Conservation (phyloP, 92 coral and sea anemone species). For the Montipora capitata region DNA sequence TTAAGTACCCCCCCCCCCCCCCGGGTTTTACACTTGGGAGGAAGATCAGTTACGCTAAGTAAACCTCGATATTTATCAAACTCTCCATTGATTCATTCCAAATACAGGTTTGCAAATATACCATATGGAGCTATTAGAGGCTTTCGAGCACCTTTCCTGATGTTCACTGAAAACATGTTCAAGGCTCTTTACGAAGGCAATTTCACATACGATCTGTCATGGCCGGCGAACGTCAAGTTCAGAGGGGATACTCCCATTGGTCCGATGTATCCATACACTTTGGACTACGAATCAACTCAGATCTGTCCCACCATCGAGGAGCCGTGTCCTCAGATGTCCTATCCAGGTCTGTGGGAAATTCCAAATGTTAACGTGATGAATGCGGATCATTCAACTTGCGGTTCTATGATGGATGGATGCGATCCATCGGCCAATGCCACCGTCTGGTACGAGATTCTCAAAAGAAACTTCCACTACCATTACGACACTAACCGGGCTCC, state of each 20-base stretch:
- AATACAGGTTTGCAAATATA: conserved; percentile 28
- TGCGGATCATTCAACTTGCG: conserved; percentile 79
- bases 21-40: no score
- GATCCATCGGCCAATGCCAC: conserved; percentile 65
- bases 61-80: no score
- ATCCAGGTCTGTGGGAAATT: conserved; percentile 91
- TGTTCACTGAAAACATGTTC: conserved; percentile 85
- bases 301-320: conserved; percentile 66
- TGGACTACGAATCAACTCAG: conserved; percentile 83
- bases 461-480: conserved; percentile 84
- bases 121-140: conserved; percentile 22
- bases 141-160: conserved; percentile 53
- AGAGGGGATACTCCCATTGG: conserved; percentile 71
- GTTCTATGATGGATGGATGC: conserved; percentile 90
- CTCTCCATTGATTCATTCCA: no score
- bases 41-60: no score
- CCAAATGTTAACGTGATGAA: conserved; percentile 87
- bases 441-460: conserved; percentile 77
- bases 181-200: conserved; percentile 66
- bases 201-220: conserved; percentile 87
- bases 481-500: conserved; percentile 84
- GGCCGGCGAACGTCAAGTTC: conserved; percentile 79
- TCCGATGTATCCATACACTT: conserved; percentile 89
- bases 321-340: conserved; percentile 80
- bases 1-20: no score